These are phyloP conservation scores for Eriocheir sinensis DNA, from an alignment of 1,140 invertebrate species.

Conservation along the genomic window DNA sequence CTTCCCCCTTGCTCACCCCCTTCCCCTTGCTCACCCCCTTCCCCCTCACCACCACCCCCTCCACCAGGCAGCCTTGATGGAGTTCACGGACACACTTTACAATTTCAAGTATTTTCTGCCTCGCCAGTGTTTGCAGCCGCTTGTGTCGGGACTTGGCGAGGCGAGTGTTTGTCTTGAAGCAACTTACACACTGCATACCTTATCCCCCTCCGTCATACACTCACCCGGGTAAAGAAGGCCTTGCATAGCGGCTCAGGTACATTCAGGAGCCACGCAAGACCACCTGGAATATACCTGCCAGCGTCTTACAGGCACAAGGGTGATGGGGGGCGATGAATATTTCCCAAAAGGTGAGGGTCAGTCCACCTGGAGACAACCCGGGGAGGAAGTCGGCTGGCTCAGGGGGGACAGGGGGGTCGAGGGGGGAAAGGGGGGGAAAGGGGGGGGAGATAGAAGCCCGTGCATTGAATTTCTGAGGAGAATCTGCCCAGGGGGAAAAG, in stretches of 20 bases:
- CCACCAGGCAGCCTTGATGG: background rate
- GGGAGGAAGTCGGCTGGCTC: background rate
- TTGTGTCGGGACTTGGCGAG: background rate
- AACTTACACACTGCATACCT: conserved; percentile 1
- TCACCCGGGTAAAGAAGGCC: background rate
- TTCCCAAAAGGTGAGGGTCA: background rate
- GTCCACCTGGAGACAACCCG: background rate
- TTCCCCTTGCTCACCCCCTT: background rate
- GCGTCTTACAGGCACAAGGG: background rate
- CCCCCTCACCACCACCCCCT: background rate
- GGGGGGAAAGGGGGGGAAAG: no score
- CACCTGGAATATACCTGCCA: no score
- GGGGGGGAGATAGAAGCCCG: background rate
- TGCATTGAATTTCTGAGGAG: conserved; percentile 18
- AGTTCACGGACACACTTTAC: background rate
- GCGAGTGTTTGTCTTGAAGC: conserved; percentile 12
- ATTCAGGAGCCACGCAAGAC: background rate
- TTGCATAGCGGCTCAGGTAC: background rate
- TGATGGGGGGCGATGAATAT: background rate
- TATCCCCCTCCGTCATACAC: background rate
- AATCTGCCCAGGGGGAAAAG: background rate
- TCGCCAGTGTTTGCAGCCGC: background rate
- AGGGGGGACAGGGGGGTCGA: no score
- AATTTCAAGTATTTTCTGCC: background rate
- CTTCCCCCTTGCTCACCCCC: no score